Evolutionary conservation across 2,888 invertebrate species (phyloP).

Genomic region (Nyleta sp.): DNA sequence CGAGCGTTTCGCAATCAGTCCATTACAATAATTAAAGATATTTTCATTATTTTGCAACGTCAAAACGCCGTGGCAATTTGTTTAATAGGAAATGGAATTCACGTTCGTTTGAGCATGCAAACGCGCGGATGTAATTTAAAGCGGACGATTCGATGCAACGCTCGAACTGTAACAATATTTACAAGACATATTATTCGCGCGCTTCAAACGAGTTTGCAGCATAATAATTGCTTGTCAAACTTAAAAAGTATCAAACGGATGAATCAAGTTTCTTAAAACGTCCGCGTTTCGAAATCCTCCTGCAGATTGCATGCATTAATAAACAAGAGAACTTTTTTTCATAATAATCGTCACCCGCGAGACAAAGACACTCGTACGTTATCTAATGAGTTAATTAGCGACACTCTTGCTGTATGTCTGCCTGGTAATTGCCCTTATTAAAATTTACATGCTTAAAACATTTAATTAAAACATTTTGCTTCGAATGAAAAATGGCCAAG

Average conservation of each 20-base stretch:
- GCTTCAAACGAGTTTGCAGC: background rate
- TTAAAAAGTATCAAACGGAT: background rate
- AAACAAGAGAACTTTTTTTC: too few species aligned
- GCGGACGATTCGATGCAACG: constrained; percentile 4
- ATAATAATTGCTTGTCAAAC: background rate
- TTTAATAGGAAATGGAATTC: constrained; percentile 14
- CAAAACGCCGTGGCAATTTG: background rate
- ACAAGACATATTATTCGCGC: background rate
- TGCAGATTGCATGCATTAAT: too few species aligned
- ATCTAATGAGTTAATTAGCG: constrained; percentile 44
- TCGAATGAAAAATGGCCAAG: background rate
- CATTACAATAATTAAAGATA: constrained; percentile 35
- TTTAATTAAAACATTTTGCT: constrained; percentile 33
- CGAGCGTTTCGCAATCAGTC: constrained; percentile 8
- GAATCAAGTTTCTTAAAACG: background rate
- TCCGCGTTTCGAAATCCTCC: too few species aligned
- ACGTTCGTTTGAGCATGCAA: constrained; percentile 14
- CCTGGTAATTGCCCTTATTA: constrained; percentile 32
- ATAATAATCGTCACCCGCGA: background rate
- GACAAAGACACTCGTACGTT: constrained; percentile 9
- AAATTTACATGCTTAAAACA: constrained; percentile 30
- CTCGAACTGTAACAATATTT: constrained; percentile 5
- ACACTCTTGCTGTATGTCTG: constrained; percentile 19
- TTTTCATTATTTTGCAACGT: constrained; percentile 5
- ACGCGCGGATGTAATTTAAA: constrained; percentile 16